Evolutionary conservation across 2,113 vertebrate species (phyloP).

Genomic region (Bujurquina vittata): DNA sequence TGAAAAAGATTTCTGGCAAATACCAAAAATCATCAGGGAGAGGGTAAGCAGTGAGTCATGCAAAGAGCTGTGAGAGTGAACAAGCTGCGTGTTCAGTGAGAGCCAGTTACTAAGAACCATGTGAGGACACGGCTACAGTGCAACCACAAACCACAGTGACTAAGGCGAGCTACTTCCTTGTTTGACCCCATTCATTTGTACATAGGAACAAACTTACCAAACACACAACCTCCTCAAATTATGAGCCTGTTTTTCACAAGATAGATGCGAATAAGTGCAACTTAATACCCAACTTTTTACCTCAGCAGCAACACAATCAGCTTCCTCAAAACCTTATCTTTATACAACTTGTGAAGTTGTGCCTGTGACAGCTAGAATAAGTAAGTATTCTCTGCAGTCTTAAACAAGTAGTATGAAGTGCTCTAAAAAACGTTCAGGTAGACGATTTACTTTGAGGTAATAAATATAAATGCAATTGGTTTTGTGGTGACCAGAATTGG

Average conservation of each 20-base stretch:
- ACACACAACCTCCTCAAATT: slow-evolving; percentile 29
- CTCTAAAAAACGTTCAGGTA: background rate
- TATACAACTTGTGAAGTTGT: background rate
- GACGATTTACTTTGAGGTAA: background rate
- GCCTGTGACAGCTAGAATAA: background rate
- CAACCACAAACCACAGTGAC: slow-evolving; percentile 56
- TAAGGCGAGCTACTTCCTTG: slow-evolving; percentile 18
- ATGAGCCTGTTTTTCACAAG: slow-evolving; percentile 44
- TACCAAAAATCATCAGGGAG: slow-evolving; percentile 27
- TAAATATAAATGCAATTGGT: background rate
- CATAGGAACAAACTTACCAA: slow-evolving; percentile 45
- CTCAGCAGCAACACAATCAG: background rate
- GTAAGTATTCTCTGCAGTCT: background rate
- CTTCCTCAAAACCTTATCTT: background rate
- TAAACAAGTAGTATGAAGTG: background rate
- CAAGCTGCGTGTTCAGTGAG: slow-evolving; percentile 49
- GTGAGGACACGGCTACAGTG: slow-evolving; percentile 33
- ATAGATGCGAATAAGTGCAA: slow-evolving; percentile 27
- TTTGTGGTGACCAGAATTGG: slow-evolving; percentile 27
- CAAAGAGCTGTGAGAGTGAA: slow-evolving; percentile 58
- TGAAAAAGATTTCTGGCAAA: slow-evolving; percentile 14
- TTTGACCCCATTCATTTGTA: background rate
- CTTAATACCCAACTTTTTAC: background rate
- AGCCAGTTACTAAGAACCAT: slow-evolving; percentile 32
- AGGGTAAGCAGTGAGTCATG: slow-evolving; percentile 62